These are phyloP conservation scores for Volucella inflata DNA, from an alignment of 2,888 invertebrate genomes.

Conservation along the genomic window DNA sequence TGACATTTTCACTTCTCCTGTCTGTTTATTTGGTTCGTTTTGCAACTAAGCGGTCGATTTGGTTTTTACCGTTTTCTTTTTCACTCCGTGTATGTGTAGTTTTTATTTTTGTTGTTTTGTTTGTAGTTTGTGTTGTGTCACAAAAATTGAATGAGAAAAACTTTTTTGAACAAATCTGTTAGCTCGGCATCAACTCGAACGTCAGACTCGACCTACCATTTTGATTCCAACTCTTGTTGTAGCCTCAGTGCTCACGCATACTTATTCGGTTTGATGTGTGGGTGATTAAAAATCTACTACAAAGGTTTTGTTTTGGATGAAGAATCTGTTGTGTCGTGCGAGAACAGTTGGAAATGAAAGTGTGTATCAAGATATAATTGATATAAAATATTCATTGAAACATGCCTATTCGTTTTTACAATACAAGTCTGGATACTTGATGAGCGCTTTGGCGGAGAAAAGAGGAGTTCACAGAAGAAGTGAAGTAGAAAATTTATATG, in stretches of 20 bases:
- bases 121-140: constrained; percentile 6
- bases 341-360: too few relatives aligned
- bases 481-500: too few relatives aligned
- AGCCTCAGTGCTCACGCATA: constrained; percentile 22
- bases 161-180: constrained; percentile 70
- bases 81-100: constrained; percentile 36
- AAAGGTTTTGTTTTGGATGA: too few relatives aligned
- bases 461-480: too few relatives aligned
- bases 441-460: too few relatives aligned
- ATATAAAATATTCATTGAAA: too few relatives aligned
- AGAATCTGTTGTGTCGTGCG: too few relatives aligned
- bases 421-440: too few relatives aligned
- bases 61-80: constrained; percentile 21
- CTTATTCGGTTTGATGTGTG: background rate
- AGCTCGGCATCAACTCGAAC: constrained; percentile 78
- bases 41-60: background rate
- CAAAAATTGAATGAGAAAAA: constrained; percentile 51
- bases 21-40: constrained; percentile 6
- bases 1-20: constrained; percentile 65
- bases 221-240: constrained; percentile 77
- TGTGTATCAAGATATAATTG: too few relatives aligned
- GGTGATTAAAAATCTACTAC: too few relatives aligned
- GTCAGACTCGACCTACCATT: constrained; percentile 78
- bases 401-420: too few relatives aligned
- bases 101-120: constrained; percentile 54